Base-by-base conservation (phyloP, 2,888 invertebrate genomes). In the Rhamnusium bicolor region DNA sequence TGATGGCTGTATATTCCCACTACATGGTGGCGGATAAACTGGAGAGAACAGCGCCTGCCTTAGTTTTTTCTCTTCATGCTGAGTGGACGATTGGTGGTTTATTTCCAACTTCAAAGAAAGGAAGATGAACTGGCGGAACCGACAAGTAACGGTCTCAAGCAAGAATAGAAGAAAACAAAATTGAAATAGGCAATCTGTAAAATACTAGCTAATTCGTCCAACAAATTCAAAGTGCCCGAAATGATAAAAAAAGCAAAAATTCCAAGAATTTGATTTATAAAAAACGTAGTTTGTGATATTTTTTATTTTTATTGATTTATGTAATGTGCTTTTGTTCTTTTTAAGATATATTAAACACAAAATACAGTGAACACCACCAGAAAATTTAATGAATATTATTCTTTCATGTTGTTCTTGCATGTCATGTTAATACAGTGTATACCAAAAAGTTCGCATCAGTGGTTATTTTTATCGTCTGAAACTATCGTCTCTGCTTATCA, bases 1-100 rank as follows among this genome's bases (percentile, higher is more conserved):
- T 96, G 75, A 92, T 97, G 89, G 96, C 97, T 40, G 95, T 97
- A 69, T 98, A 98, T 88, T 97, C 97, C 12, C 97, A 97, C 87
- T 93, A 95, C 84, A 95, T 96, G 93, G 95, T 97, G 32, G 95
- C 95, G 66, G 97, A 97, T 87, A 96, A 96, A 79, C 94, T 97
- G 87, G 97, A 97, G 87, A 91, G 97, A 81, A 95, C 95, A 67
- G 97, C 96, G 12, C 96, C 96, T 0, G 95, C 96, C 69, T 88
- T 97, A 85, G 96, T 96, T 78, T 97, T n/a, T 97, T 89, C 94
- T 96, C 87, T 96, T 97, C 87, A 96, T 97, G 96, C 90, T 97
- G 58, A 93, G 93, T 79, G 97, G 97, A 75, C 91, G 97, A 80
- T 90, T 97, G 76, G 96, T 97, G 19, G 96, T 97, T 75, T 97